These are phyloP conservation scores for Amphipyra berbera DNA, from an alignment of 2,888 invertebrate species.

Conservation along the genomic window DNA sequence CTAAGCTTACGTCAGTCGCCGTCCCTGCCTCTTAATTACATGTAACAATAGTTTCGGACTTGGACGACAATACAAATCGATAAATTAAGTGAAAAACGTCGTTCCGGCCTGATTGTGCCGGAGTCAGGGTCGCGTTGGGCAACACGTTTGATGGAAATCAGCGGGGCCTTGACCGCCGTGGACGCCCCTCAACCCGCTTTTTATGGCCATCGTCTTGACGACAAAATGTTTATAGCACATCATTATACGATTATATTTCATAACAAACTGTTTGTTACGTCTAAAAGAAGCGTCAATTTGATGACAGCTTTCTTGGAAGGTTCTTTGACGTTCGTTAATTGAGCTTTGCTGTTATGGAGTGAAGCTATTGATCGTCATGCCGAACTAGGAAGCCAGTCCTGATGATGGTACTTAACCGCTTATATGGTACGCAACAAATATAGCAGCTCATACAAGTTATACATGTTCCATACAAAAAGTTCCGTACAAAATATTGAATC, in stretches of 20 bases:
- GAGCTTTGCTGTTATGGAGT: too few relatives aligned
- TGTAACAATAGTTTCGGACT: constrained; percentile 49
- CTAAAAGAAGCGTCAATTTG: constrained; percentile 45
- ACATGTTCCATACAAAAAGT: too few relatives aligned
- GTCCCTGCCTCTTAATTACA: constrained; percentile 28
- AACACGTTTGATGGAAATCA: constrained; percentile 82
- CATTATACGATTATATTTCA: constrained; percentile 53
- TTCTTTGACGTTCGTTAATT: background rate
- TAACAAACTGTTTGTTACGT: constrained; percentile 52
- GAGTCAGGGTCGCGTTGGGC: constrained; percentile 86
- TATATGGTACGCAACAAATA: too few relatives aligned
- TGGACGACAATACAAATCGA: constrained; percentile 71
- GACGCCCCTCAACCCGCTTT: constrained; percentile 81
- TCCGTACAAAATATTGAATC: too few relatives aligned
- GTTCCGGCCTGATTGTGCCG: constrained; percentile 87
- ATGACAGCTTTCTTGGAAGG: constrained; percentile 11
- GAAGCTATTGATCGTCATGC: background rate
- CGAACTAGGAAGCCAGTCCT: too few relatives aligned
- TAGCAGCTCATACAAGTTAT: too few relatives aligned
- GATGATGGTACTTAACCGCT: too few relatives aligned
- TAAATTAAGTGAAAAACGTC: constrained; percentile 82
- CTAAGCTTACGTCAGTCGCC: constrained; percentile 9
- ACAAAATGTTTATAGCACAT: constrained; percentile 56
- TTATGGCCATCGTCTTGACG: constrained; percentile 68
- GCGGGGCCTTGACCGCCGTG: constrained; percentile 80